phyloP scores from a whole-genome alignment of 2,113 vertebrate species.

The Propithecus coquereli region DNA sequence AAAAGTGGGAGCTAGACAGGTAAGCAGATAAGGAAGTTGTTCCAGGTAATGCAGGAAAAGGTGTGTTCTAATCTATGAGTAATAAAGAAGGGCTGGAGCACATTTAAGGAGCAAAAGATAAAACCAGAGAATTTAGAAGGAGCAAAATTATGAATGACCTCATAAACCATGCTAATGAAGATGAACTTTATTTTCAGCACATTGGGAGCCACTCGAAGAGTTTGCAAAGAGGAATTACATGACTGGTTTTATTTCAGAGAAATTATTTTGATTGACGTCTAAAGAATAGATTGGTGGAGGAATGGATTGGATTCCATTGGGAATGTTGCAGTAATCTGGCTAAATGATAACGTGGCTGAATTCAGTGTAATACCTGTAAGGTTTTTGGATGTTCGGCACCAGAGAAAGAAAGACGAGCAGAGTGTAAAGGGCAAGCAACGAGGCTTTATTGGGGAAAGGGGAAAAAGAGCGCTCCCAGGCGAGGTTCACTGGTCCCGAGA shows the following conservation, averaged over 20 bases:
- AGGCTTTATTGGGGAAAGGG: too few relatives aligned
- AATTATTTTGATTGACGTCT: neutral
- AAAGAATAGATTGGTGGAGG: neutral
- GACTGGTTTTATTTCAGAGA: neutral
- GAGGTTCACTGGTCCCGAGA: too few relatives aligned
- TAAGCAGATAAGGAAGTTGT: neutral
- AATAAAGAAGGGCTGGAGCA: too few relatives aligned
- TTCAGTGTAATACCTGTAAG: neutral
- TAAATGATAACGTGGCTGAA: neutral
- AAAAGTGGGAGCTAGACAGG: neutral
- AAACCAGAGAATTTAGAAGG: neutral
- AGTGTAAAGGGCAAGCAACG: too few relatives aligned
- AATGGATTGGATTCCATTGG: neutral
- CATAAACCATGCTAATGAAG: neutral
- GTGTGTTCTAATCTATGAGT: neutral
- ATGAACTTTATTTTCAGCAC: neutral
- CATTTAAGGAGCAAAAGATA: neutral
- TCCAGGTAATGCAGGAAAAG: neutral
- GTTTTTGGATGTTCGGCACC: too few relatives aligned
- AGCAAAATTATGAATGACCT: neutral
- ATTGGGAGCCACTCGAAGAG: neutral
- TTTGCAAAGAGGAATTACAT: neutral
- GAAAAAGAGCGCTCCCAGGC: too few relatives aligned
- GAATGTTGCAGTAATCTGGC: neutral
- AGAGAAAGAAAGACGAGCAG: too few relatives aligned